Evolutionary conservation across 2,797 vertebrate genomes (phyloP).

Genomic region (Typhlichthys eigenmanni): DNA sequence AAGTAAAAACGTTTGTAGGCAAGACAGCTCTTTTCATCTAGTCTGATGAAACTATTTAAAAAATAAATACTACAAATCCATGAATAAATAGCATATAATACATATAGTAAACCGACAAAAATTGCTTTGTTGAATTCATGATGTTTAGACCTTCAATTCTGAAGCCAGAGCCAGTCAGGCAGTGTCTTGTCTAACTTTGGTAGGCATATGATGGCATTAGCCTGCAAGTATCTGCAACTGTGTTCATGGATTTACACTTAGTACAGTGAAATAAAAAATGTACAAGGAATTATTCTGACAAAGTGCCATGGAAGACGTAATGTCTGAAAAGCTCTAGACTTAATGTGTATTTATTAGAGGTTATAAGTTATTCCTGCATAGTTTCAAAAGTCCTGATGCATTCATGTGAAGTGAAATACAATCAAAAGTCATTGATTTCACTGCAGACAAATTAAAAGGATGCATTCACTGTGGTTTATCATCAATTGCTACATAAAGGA

Average conservation of each 20-base stretch:
- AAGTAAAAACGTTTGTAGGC: conserved; percentile 60
- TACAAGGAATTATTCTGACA: conserved; percentile 34
- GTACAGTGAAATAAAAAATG: conserved; percentile 28
- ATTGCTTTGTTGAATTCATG: conserved; percentile 17
- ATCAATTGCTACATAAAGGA: conserved; percentile 39
- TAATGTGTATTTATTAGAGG: conserved; percentile 43
- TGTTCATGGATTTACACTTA: not conserved
- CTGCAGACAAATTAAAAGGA: conserved; percentile 49
- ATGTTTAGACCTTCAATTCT: conserved; percentile 1
- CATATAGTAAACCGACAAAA: conserved; percentile 27
- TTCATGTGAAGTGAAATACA: conserved; percentile 52
- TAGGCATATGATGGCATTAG: conserved; percentile 36
- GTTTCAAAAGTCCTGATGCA: conserved; percentile 54
- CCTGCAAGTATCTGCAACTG: conserved; percentile 1
- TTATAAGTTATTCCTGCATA: conserved; percentile 73
- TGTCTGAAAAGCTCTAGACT: conserved; percentile 39
- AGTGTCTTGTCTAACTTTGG: conserved; percentile 16
- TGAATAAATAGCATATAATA: conserved; percentile 32
- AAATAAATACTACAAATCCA: conserved; percentile 44
- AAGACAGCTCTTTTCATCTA: conserved; percentile 10
- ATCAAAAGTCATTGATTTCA: not conserved
- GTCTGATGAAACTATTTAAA: conserved; percentile 19
- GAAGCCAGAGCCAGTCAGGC: conserved; percentile 19
- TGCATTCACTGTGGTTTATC: conserved; percentile 41
- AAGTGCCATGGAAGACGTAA: conserved; percentile 32